phyloP scores from a whole-genome alignment of 1,140 invertebrate species.

The Spodoptera litura region DNA sequence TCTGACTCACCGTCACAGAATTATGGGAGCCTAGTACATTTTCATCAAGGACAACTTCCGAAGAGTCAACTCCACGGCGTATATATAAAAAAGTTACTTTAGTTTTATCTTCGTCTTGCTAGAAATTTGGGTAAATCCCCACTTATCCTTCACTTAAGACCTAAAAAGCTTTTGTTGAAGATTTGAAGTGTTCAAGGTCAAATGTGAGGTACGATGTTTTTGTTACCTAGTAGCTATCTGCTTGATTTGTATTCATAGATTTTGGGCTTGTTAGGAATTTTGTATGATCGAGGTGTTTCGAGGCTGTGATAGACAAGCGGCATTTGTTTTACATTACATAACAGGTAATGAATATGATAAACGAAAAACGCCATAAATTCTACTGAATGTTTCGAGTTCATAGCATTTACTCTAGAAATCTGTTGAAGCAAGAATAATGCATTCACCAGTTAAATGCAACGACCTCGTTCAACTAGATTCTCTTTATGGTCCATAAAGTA shows the following conservation, averaged over 20 bases:
- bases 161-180: slow-evolving; percentile 45
- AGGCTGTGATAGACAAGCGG: neutral
- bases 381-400: no score
- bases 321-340: neutral
- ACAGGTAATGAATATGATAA: no score
- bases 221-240: neutral
- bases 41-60: slow-evolving; percentile 2
- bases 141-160: slow-evolving; percentile 44
- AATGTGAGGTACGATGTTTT: slow-evolving; percentile 22
- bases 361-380: no score
- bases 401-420: neutral
- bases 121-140: slow-evolving; percentile 36
- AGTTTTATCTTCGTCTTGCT: slow-evolving; percentile 33
- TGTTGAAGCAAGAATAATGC: neutral
- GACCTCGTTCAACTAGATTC: neutral
- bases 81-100: slow-evolving; percentile 18
- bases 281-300: neutral
- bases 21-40: slow-evolving; percentile 11
- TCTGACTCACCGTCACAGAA: neutral
- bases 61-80: neutral
- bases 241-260: slow-evolving; percentile 34
- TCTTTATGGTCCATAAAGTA: slow-evolving; percentile 6
- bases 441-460: neutral
- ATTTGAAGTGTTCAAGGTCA: slow-evolving; percentile 21
- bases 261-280: slow-evolving; percentile 2